Evolutionary conservation across 2,113 vertebrate genomes (phyloP), one percentile per base, ranked within the genome.

Genomic region (Trinectes maculatus): DNA sequence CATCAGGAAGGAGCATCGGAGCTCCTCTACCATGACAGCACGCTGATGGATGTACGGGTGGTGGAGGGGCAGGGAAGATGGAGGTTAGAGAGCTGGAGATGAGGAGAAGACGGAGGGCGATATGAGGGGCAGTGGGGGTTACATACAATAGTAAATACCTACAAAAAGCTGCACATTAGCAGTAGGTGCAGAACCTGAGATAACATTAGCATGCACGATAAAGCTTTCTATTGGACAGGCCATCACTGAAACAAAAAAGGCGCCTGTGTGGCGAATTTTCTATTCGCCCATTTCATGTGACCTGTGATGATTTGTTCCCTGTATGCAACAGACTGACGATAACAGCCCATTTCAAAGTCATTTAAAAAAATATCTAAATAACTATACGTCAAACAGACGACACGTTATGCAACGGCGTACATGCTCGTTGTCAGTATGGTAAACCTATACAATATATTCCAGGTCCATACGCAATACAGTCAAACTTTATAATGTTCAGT

Each of bases 31-130:
- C 86, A 82, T 90, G 91, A 90, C 89, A 90, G 89, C 77, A 5
- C 82, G 83, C 89, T 90, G 90, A 88, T 87, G 88, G 85, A 90
- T 89, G 88, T 80, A 84, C 71, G 79, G 89, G 80, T 88, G 82
- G 85, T 81, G 77, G 77, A 77, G 80, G 82, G 77, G 85, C 82
- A 75, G 74, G 60, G 79, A 77, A 84, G 83, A 77, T 87, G 86
- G 86, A 87, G 90, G 83, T 86, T 87, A 79, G 85, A 80, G 60
- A 71, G 80, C 82, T 52, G 71, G 64, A 61, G 87, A 85, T 85
- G 88, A 87, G 74, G 44, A 79, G 71, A 44, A 61, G 68, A 68
- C 74, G 75, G 65, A 73, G 78, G 80, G 62, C 46, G 80, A 77
- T 83, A 69, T 72, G 67, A 79, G 82, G 73, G 74, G 80, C 40